Conservation (phyloP, 1,140 invertebrate genomes). For the Nasonia vitripennis region DNA sequence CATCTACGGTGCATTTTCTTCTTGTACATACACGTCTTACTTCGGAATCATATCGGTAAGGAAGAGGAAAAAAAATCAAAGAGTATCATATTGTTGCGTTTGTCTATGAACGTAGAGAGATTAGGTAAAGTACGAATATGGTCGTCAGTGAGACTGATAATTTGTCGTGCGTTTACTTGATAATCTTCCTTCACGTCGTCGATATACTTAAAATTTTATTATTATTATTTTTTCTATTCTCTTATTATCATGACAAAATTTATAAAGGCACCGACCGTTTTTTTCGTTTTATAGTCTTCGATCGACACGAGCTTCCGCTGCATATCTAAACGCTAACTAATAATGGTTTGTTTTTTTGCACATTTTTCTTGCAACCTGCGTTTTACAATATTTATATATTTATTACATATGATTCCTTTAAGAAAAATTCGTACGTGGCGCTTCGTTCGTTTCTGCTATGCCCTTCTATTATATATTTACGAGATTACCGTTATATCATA, state of each 20-base stretch:
- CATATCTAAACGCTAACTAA: slow-evolving; percentile 29
- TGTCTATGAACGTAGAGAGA: background rate
- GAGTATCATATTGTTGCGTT: background rate
- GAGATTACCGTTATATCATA: background rate
- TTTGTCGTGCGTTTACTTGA: slow-evolving; percentile 2
- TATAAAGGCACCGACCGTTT: slow-evolving; percentile 61
- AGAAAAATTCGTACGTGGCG: slow-evolving; percentile 9
- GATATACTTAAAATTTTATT: slow-evolving; percentile 31
- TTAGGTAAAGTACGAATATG: slow-evolving; percentile 5
- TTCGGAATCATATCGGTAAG: background rate
- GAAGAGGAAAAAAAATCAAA: background rate
- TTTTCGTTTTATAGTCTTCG: slow-evolving; percentile 65
- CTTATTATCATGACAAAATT: slow-evolving; percentile 47
- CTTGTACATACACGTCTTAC: background rate
- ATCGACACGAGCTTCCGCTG: slow-evolving; percentile 36
- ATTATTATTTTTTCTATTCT: slow-evolving; percentile 15
- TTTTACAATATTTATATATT: background rate
- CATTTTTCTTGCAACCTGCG: slow-evolving; percentile 35
- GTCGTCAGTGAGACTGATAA: background rate
- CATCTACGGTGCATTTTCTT: background rate
- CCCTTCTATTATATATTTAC: slow-evolving; percentile 34
- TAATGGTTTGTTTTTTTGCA: background rate
- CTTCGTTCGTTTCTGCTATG: slow-evolving; percentile 47
- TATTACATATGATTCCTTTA: slow-evolving; percentile 12
- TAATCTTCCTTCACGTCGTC: slow-evolving; percentile 3